A percentile compares a stretch with the other conserved stretches of the same genome.
phyloP scores from a whole-genome alignment of 1,140 invertebrate genomes.

The Drosophila sp. region DNA sequence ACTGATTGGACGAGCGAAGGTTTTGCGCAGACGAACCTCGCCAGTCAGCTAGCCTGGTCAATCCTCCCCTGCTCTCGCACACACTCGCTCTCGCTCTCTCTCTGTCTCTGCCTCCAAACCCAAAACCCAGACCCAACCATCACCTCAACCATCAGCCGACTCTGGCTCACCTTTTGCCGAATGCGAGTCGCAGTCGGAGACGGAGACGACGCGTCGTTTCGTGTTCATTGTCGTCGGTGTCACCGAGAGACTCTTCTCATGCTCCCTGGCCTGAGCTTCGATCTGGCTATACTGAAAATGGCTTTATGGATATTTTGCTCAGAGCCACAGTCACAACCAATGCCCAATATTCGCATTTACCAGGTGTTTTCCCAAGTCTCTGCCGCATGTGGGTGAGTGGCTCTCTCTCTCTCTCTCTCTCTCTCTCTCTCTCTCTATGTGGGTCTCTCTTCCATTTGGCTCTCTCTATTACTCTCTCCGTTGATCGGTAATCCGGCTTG shows the following conservation, averaged over 20 bases:
- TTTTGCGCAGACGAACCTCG: conserved; percentile 80
- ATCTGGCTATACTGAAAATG: conserved; percentile 16
- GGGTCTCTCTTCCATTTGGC: conserved; percentile 3
- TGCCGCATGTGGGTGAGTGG: conserved; percentile 17
- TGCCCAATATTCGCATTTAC: conserved; percentile 7
- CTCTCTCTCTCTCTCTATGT: conserved; percentile 3
- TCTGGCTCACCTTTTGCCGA: conserved; percentile 22
- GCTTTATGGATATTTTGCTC: conserved; percentile 27
- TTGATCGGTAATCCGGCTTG: conserved; percentile 14
- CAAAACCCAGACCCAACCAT: not conserved
- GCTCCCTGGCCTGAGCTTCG: conserved; percentile 25
- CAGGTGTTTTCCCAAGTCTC: conserved; percentile 40
- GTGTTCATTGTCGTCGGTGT: conserved; percentile 7
- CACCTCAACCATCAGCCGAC: conserved; percentile 2
- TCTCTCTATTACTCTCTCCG: conserved; percentile 8
- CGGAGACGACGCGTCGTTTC: conserved; percentile 17
- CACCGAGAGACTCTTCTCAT: conserved; percentile 26
- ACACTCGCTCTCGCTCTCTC: not conserved
- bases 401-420: not conserved
- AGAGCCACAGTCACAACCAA: not conserved
- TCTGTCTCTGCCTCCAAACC: not conserved
- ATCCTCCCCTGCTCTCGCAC: conserved; percentile 29
- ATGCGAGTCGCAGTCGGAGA: not conserved
- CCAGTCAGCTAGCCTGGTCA: conserved; percentile 68
- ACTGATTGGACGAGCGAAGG: conserved; percentile 82